phyloP scores from a whole-genome alignment of 2,797 vertebrate genomes.

The Saxicola maurus region DNA sequence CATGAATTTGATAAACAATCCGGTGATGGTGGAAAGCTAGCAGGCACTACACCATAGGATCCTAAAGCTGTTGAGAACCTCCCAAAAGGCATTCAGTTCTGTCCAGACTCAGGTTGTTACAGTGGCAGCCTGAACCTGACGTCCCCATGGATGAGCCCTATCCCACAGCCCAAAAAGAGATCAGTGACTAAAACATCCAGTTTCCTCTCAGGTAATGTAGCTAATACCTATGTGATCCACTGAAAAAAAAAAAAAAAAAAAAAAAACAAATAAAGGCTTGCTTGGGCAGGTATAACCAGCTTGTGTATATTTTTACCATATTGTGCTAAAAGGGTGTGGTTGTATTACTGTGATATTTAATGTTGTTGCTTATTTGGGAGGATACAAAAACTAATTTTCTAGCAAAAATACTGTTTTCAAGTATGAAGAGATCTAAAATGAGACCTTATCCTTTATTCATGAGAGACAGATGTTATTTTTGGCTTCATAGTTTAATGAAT shows the following conservation, averaged over 20 bases:
- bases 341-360: constrained; percentile 36
- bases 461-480: constrained; percentile 76
- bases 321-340: background rate
- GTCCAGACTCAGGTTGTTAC: background rate
- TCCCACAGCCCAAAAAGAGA: background rate
- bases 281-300: background rate
- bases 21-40: background rate
- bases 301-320: constrained; percentile 35
- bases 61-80: background rate
- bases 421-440: constrained; percentile 63
- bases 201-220: background rate
- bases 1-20: background rate
- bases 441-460: constrained; percentile 61
- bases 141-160: background rate
- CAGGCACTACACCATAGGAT: background rate
- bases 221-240: background rate
- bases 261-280: background rate
- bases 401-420: constrained; percentile 52
- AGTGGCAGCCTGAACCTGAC: background rate
- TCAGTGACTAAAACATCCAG: background rate
- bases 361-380: constrained; percentile 35
- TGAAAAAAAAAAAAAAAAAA: background rate
- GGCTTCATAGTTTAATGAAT: constrained; percentile 67
- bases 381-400: constrained; percentile 46
- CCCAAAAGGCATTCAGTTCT: background rate